These are phyloP conservation scores for Cassiopea andromeda DNA, from an alignment of 30 jellyfish, hydroid and myxozoan species.

Conservation along the genomic window DNA sequence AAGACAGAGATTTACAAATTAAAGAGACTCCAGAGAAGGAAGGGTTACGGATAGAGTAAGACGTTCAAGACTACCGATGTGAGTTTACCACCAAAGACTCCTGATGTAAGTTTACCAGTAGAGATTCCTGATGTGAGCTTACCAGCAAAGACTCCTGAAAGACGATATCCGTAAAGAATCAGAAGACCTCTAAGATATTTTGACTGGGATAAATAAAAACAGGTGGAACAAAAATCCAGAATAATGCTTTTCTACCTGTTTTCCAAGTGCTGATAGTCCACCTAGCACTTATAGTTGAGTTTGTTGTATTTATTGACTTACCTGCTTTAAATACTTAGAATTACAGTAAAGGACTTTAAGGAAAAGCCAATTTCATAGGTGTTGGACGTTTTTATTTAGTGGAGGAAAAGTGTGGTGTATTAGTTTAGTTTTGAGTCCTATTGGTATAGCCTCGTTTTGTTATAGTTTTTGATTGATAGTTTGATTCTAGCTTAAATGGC, in stretches of 20 bases:
- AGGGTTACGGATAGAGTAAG: constrained; percentile 37
- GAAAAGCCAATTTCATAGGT: neutral
- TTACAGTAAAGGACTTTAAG: constrained; percentile 38
- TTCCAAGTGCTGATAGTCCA: constrained; percentile 57
- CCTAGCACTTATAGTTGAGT: constrained; percentile 62
- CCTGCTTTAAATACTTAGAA: constrained; percentile 5
- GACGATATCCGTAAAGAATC: constrained; percentile 44
- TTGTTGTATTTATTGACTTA: constrained; percentile 25
- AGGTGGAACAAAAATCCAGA: constrained; percentile 41
- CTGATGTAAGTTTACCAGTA: constrained; percentile 35
- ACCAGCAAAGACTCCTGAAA: constrained; percentile 54
- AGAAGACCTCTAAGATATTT: constrained; percentile 56
- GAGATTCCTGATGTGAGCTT: constrained; percentile 60
- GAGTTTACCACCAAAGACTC: constrained; percentile 22
- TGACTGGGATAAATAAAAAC: constrained; percentile 44
- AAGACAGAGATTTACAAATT: constrained; percentile 34
- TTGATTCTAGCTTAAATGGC: neutral
- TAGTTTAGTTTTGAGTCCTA: constrained; percentile 28
- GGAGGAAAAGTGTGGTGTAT: constrained; percentile 55
- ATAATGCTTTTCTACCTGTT: constrained; percentile 48
- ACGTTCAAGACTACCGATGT: constrained; percentile 53
- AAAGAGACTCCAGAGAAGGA: constrained; percentile 49
- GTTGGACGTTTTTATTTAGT: constrained; percentile 38
- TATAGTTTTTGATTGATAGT: neutral
- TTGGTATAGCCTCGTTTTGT: constrained; percentile 36